Conservation (phyloP, 2,113 vertebrate species). For the Lynx canadensis region DNA sequence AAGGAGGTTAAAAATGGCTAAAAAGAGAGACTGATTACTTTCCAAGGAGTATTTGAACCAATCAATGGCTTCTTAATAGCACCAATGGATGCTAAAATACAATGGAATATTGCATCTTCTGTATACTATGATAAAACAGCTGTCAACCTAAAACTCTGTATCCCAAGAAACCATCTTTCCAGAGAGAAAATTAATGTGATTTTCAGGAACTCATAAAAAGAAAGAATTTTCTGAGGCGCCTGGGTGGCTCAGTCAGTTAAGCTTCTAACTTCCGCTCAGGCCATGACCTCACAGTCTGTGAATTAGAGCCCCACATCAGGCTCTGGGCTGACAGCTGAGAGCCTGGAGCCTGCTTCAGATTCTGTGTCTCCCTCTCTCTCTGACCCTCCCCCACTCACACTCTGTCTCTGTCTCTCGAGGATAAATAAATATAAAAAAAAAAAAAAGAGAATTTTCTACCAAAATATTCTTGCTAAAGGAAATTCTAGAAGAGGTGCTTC, state of each 20-base stretch:
- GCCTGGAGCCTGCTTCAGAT: no score
- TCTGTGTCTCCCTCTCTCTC: no score
- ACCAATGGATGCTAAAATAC: neutral
- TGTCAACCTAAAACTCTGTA: neutral
- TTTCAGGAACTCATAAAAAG: neutral
- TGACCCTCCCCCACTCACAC: no score
- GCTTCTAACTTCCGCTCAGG: no score
- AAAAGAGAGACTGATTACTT: neutral
- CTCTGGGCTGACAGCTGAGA: no score
- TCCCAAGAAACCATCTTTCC: neutral
- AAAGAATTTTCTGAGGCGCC: neutral
- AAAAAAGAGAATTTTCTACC: neutral
- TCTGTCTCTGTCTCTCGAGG: no score
- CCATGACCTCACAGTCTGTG: no score
- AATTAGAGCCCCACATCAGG: no score
- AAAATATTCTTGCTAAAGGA: neutral
- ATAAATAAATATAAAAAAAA: neutral
- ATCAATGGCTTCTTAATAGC: neutral
- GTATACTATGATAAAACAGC: neutral
- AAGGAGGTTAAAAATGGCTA: neutral
- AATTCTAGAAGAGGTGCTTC: neutral
- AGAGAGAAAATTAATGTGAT: neutral
- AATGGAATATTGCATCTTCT: neutral
- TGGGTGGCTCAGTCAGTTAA: no score
- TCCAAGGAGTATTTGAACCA: neutral